phyloP scores from a whole-genome alignment of 2,113 vertebrate species.

The Mus musculus region GRCm39 chrX:163849001-163849500 shows the following conservation, averaged over 20 bases:
- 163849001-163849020: neutral
- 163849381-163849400: neutral
- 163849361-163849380: neutral
- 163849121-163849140: neutral
- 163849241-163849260: neutral
- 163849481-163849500: neutral
- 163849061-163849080: neutral
- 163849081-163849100: neutral
- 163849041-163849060: neutral
- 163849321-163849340: neutral
- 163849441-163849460: neutral
- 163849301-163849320: neutral
- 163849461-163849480: neutral
- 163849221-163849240: neutral
- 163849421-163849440: neutral
- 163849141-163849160: neutral
- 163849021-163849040: neutral
- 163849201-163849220: neutral
- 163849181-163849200: neutral
- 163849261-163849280: neutral
- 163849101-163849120: neutral
- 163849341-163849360: neutral
- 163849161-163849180: neutral
- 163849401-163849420: neutral
- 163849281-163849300: neutral